Evolutionary conservation across 2,888 invertebrate genomes (phyloP), one percentile per base, ranked within the genome.

Genomic region (Brenthis hecate): DNA sequence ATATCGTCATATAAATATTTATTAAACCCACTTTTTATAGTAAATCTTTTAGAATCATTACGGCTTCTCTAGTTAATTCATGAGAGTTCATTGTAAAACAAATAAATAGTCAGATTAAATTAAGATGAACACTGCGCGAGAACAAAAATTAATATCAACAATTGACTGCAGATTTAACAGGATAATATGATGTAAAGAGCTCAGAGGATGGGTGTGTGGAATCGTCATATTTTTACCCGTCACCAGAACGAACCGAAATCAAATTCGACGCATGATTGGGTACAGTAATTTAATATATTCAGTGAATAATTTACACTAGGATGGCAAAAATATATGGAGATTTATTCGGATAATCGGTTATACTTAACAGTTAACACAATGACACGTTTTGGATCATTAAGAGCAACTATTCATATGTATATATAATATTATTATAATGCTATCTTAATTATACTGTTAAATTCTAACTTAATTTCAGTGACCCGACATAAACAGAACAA

Each of bases 131-230:
- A 50, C 23, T 13, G 19, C 2, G 16, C 53, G 13, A 50, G 13
- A 50, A n/a, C 50, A 60, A 60, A 50, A 60, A 43, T 43, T 60
- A 19, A 43, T 54, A 54, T 36, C 53, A 62, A 62, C 62, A 62
- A 54, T 43, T 11, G 36, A 16, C 54, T 62, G 19, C 62, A 62
- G 58, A 50, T 66, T 66, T 36, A 55, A 19, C 47, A 23, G 48
- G 55, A 64, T 64, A 55, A 56, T 64, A 16, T 28, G 36, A 66
- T 55, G 60, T 50, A 58, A 64, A 70, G 56, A 50, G 61, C 56
- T 50, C 62, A 67, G 60, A 48, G 54, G 67, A 54, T 28, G 51
- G 69, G 75, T 78, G 77, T 78, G 76, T 73, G 75, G 76, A 74
- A 66, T 69, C 19, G 65, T 62, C 56, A 68, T 62, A 72, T 73